Conservation (phyloP, 2,797 vertebrate species). For the Eurystomus glaucurus region DNA sequence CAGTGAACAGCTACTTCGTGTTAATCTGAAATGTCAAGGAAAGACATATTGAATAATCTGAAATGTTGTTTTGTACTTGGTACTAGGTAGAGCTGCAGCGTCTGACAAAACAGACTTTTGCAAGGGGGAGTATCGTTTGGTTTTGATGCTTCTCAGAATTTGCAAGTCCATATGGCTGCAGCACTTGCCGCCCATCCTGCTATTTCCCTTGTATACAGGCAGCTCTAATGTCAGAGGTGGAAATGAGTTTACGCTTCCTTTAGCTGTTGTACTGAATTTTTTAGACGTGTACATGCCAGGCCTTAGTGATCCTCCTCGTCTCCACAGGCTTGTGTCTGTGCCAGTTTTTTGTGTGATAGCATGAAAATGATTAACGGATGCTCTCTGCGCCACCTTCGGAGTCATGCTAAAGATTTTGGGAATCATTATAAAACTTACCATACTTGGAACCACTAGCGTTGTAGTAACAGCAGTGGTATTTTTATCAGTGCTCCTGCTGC, state of each 20-base stretch:
- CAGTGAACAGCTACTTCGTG: not conserved
- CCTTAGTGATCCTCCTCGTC: not conserved
- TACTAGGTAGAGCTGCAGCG: not conserved
- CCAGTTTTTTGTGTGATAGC: not conserved
- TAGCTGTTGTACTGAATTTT: not conserved
- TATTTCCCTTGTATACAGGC: not conserved
- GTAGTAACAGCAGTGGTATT: not conserved
- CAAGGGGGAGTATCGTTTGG: not conserved
- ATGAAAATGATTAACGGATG: not conserved
- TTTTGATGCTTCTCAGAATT: not conserved
- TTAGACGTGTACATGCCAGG: not conserved
- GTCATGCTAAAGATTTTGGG: not conserved
- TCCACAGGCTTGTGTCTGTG: not conserved
- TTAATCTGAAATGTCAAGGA: not conserved
- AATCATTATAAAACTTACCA: not conserved
- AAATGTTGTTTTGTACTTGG: rapidly evolving
- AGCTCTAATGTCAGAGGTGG: not conserved
- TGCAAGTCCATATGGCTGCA: not conserved
- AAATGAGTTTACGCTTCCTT: not conserved
- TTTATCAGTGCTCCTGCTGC: not conserved
- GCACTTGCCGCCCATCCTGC: not conserved
- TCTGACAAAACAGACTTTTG: not conserved
- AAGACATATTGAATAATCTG: not conserved
- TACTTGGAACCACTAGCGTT: not conserved
- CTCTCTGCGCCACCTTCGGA: not conserved